These are phyloP conservation scores for Xanthostigma xanthostigma DNA, from an alignment of 2,888 invertebrate species.

Conservation along the genomic window DNA sequence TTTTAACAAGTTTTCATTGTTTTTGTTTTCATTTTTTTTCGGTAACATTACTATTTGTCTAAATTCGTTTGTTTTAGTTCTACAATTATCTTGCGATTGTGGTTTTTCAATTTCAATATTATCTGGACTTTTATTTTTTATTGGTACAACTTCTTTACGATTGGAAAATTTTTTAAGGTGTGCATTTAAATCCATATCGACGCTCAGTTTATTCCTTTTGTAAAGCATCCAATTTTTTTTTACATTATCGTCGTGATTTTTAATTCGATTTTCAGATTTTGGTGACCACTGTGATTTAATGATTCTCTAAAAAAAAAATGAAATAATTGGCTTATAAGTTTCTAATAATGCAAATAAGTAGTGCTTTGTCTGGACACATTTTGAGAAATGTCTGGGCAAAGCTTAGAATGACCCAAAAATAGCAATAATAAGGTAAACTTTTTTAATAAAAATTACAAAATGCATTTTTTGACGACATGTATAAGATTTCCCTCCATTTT, in stretches of 20 bases:
- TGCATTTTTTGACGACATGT: too few relatives aligned
- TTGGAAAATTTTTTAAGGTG: slow-evolving; percentile 53
- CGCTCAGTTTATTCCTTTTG: slow-evolving; percentile 34
- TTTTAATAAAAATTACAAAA: slow-evolving; percentile 18
- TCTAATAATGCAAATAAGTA: slow-evolving; percentile 1
- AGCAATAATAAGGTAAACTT: slow-evolving; percentile 21
- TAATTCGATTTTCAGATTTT: slow-evolving; percentile 35
- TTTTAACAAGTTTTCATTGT: slow-evolving; percentile 7
- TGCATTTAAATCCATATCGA: slow-evolving; percentile 30
- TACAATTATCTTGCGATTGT: slow-evolving; percentile 19
- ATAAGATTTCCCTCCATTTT: too few relatives aligned
- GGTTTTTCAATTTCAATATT: slow-evolving; percentile 17
- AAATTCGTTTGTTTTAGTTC: slow-evolving; percentile 14
- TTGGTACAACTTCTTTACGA: slow-evolving; percentile 29
- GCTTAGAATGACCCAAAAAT: neutral
- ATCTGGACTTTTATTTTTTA: slow-evolving; percentile 8
- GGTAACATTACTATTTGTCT: slow-evolving; percentile 35
- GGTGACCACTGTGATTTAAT: slow-evolving; percentile 51
- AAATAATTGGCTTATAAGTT: neutral
- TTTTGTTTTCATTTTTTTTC: slow-evolving; percentile 28
- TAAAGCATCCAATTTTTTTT: slow-evolving; percentile 55
- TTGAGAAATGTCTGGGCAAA: neutral
- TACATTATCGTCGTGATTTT: slow-evolving; percentile 48
- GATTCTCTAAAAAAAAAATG: slow-evolving; percentile 37
- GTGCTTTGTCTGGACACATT: slow-evolving; percentile 2